Percentiles rank a stretch among this genome's conserved stretches.
These are phyloP conservation scores for Polymixis flavicincta DNA, from an alignment of 2,888 invertebrate genomes.

Conservation along the genomic window DNA sequence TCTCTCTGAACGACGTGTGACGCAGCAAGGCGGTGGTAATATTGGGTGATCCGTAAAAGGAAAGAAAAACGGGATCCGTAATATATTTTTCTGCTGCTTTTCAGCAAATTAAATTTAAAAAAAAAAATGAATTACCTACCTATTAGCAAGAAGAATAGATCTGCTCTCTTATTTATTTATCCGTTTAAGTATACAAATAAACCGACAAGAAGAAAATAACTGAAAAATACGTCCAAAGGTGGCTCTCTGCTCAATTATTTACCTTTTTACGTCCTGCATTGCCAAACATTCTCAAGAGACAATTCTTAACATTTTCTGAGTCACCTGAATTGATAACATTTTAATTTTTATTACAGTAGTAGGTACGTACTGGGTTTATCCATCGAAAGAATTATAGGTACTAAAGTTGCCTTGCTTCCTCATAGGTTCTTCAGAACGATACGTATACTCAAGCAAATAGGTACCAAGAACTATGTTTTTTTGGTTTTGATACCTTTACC, in stretches of 20 bases:
- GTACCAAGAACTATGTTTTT: no score
- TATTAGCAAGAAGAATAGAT: background rate
- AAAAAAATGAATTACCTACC: background rate
- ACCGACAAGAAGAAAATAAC: background rate
- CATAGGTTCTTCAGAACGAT: constrained; percentile 13
- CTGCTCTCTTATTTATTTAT: background rate
- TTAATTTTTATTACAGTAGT: constrained; percentile 7
- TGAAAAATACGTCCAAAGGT: background rate
- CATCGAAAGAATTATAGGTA: constrained; percentile 1
- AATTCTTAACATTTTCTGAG: constrained; percentile 15
- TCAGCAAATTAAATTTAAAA: background rate
- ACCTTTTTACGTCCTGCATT: background rate
- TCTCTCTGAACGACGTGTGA: background rate
- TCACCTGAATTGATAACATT: constrained; percentile 35
- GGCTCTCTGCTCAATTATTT: background rate
- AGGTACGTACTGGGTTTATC: constrained; percentile 16
- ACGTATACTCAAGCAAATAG: background rate
- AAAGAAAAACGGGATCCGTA: background rate
- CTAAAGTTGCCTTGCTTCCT: background rate
- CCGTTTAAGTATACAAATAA: no score
- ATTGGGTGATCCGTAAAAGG: background rate
- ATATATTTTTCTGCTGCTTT: background rate
- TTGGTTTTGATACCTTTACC: background rate
- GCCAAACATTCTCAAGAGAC: constrained; percentile 3
- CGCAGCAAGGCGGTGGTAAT: background rate